These are phyloP conservation scores for Ennomos quercinarius DNA, from an alignment of 2,888 invertebrate genomes.

Conservation along the genomic window DNA sequence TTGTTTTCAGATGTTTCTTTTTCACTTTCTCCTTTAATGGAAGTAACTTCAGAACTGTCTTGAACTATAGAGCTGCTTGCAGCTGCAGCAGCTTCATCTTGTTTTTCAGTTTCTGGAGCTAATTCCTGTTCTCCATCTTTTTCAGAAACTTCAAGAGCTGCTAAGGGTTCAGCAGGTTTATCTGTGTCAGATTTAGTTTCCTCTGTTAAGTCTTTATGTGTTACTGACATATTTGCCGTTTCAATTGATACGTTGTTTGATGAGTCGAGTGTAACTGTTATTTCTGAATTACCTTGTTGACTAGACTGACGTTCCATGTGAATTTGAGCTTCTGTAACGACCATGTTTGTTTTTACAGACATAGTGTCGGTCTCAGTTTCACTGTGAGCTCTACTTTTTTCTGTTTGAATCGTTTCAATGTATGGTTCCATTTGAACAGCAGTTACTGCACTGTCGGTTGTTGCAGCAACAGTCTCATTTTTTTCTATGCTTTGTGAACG, in stretches of 20 bases:
- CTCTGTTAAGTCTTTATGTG: slow-evolving; percentile 64
- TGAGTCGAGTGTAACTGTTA: slow-evolving; percentile 75
- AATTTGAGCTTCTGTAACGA: slow-evolving; percentile 82
- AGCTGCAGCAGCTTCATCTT: slow-evolving; percentile 18
- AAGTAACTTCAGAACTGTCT: slow-evolving; percentile 8
- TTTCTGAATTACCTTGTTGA: slow-evolving; percentile 74
- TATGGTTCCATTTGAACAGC: slow-evolving; percentile 58
- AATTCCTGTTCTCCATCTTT: slow-evolving; percentile 21
- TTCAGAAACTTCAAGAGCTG: slow-evolving; percentile 19
- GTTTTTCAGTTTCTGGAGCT: slow-evolving; percentile 30
- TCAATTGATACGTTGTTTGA: slow-evolving; percentile 78
- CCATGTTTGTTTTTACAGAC: slow-evolving; percentile 80
- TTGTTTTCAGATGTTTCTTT: slow-evolving; percentile 18
- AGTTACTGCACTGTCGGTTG: slow-evolving; percentile 38
- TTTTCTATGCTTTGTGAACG: slow-evolving; percentile 49
- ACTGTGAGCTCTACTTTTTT: slow-evolving; percentile 68
- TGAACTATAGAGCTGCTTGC: slow-evolving; percentile 13
- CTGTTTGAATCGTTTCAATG: slow-evolving; percentile 54
- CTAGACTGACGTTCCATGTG: slow-evolving; percentile 78
- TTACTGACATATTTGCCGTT: slow-evolving; percentile 69
- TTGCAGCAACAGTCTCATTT: slow-evolving; percentile 47
- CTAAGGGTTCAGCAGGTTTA: slow-evolving; percentile 35
- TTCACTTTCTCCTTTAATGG: slow-evolving; percentile 22
- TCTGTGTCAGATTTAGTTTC: slow-evolving; percentile 48
- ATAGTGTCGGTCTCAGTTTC: slow-evolving; percentile 80